Conservation (phyloP, 1,140 invertebrate species). For the Rhizoglyphus robini region DNA sequence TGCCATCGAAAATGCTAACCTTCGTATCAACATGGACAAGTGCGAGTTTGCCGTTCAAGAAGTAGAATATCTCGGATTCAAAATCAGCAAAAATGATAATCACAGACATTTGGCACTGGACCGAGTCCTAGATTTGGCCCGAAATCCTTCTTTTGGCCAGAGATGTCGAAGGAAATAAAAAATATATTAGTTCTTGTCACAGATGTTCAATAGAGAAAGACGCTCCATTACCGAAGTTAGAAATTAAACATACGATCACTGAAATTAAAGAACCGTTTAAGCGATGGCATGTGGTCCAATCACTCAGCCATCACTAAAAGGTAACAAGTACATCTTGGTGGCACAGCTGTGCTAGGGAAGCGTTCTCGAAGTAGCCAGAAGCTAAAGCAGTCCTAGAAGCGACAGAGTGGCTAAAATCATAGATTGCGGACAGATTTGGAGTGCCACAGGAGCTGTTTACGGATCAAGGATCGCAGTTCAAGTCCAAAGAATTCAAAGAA, state of each 20-base stretch:
- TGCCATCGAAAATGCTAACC: constrained; percentile 12
- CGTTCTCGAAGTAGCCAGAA: neutral
- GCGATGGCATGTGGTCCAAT: neutral
- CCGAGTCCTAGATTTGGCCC: no score
- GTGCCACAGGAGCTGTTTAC: neutral
- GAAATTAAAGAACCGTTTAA: neutral
- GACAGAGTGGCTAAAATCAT: neutral
- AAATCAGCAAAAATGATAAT: constrained; percentile 14
- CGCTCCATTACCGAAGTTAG: neutral
- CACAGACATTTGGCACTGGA: no score
- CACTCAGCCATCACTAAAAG: neutral
- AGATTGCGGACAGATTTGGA: neutral
- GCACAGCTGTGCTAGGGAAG: neutral
- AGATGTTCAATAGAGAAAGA: neutral
- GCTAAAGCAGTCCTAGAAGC: neutral
- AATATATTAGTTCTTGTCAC: neutral
- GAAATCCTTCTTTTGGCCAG: no score
- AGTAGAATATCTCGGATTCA: constrained; percentile 32
- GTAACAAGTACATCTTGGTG: neutral
- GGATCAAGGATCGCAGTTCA: neutral
- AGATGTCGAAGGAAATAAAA: neutral
- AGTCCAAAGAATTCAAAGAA: neutral
- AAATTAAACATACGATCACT: neutral
- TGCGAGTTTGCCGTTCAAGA: constrained; percentile 31
- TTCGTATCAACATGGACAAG: constrained; percentile 31